Evolutionary conservation across 2,888 invertebrate genomes (phyloP).

Genomic region (Acanthosepion lycidas): DNA sequence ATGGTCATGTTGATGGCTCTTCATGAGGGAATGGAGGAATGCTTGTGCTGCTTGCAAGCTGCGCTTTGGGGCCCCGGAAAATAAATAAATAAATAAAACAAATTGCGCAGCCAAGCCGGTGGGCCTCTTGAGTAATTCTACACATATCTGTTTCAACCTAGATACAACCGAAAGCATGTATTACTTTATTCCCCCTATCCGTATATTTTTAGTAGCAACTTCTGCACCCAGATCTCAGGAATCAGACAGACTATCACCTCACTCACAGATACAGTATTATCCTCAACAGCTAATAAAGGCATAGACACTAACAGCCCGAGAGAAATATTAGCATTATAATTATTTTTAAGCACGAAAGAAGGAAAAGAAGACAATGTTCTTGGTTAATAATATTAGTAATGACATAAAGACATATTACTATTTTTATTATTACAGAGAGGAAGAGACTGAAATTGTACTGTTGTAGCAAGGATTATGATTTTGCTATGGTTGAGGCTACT

Average conservation of each 20-base stretch:
- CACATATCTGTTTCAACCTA: not conserved
- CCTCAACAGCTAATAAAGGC: not conserved
- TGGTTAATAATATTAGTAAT: no score
- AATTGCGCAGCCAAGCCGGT: not conserved
- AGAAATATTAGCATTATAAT: not conserved
- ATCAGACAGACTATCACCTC: not conserved
- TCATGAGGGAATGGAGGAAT: not conserved
- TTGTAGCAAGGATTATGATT: no score
- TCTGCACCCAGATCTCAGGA: not conserved
- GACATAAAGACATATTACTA: no score
- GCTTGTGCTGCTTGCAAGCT: not conserved
- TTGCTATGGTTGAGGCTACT: no score
- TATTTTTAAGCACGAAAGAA: no score
- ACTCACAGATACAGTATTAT: not conserved
- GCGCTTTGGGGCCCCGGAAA: not conserved
- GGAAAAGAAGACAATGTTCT: no score
- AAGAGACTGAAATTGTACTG: no score
- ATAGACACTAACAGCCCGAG: not conserved
- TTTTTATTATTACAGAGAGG: no score
- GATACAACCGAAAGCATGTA: not conserved
- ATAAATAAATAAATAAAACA: not conserved
- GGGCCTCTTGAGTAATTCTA: not conserved
- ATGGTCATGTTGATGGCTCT: not conserved
- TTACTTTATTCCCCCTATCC: not conserved
- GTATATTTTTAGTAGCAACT: not conserved